Base-by-base conservation (phyloP, 2,888 invertebrate species). In the Lobophora halterata region DNA sequence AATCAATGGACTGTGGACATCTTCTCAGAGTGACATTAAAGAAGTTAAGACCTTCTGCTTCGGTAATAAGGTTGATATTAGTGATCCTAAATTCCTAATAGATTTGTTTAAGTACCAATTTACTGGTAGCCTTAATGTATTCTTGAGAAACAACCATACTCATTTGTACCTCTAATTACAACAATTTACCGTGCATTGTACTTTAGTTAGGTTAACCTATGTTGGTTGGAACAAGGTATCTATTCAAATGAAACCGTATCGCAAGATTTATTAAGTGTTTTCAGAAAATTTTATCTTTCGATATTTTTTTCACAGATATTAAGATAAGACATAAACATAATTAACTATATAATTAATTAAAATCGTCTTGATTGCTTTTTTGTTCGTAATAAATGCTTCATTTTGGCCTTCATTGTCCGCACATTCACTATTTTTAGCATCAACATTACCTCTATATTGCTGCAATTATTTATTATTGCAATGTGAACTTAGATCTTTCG, bases 121-220 rank as follows among this genome's bases (percentile, higher is more conserved):
- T 28, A 33, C 32, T 29, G 26, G 27, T 42, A 45, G 38, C 37
- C 34, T 21, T 53, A 52, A 57, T 54, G 43, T 39, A n/a, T 54
- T 50, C 49, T 29, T 8, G 31, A 44, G 46, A 54, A 52, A 46
- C 40, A 29, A 41, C 20, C 20, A 23, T 17, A 32, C 40, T 44
- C 29, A 52, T 52, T 53, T 31, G 39, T 35, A 31, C 21, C 13
- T 36, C 21, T 49, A 48, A 53, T 52, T 46, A 48, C 41, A 17
- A 16, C n/a, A n/a, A 38, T 24, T 31, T 34, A 29, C 34, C 20
- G 25, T 34, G 20, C 23, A 18, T 18, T 30, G 25, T 39, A 30
- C 12, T 25, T 25, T 8, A 16, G 5, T 14, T 3, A 3, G 3
- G 5, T 14, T 14, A 14, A 14, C 5, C 3, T 5, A 14, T 3